Conservation (phyloP, 2,113 vertebrate species). For the Cathartes aura region DNA sequence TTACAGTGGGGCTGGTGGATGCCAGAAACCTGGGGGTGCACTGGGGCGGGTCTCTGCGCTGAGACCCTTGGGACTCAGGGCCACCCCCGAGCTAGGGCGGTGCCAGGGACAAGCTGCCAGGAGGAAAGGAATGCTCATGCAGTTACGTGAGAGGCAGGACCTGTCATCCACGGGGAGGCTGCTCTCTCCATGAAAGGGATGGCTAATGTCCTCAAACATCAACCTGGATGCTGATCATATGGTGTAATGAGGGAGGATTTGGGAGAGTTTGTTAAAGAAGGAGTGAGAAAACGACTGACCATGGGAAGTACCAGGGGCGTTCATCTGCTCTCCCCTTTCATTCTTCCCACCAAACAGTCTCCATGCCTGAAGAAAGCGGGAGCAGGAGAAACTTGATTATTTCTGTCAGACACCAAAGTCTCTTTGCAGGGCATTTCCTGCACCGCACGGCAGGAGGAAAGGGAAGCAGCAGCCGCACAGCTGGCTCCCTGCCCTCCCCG, state of each 20-base stretch:
- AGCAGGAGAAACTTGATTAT: background rate
- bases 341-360: background rate
- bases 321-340: background rate
- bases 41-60: background rate
- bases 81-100: background rate
- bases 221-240: accelerated
- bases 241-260: background rate
- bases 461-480: background rate
- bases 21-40: background rate
- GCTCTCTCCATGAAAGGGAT: background rate
- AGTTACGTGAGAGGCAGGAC: accelerated
- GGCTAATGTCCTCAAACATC: background rate
- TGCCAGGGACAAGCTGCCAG: background rate
- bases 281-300: background rate
- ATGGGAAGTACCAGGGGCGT: background rate
- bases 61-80: background rate
- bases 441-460: accelerated
- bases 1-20: background rate
- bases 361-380: background rate
- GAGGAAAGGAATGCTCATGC: background rate
- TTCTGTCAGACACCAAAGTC: background rate
- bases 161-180: accelerated
- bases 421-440: background rate
- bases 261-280: background rate
- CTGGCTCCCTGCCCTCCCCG: background rate